These are phyloP conservation scores for Mythimna loreyi DNA, from an alignment of 2,888 invertebrate genomes.

Conservation along the genomic window DNA sequence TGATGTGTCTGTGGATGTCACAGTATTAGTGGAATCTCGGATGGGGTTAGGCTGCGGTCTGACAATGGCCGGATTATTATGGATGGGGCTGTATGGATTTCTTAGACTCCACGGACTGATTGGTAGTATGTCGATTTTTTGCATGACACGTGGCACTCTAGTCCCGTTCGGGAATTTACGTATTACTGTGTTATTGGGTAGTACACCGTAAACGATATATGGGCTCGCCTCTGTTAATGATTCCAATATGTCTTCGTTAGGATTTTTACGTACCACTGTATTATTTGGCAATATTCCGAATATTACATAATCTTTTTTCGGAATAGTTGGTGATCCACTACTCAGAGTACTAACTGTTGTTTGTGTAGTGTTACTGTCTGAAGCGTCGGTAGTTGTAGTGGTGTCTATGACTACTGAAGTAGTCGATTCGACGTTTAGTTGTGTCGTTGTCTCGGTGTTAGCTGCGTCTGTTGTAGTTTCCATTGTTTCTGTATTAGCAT, in stretches of 20 bases:
- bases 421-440: constrained; percentile 67
- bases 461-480: constrained; percentile 68
- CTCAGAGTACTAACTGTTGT: constrained; percentile 73
- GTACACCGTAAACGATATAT: constrained; percentile 94
- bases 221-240: constrained; percentile 93
- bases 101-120: constrained; percentile 91
- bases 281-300: constrained; percentile 95
- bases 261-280: constrained; percentile 94
- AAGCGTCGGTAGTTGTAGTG: constrained; percentile 64
- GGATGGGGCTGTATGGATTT: constrained; percentile 92
- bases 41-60: constrained; percentile 90
- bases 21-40: constrained; percentile 93
- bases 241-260: constrained; percentile 92
- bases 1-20: constrained; percentile 90
- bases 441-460: constrained; percentile 71
- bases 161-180: constrained; percentile 96
- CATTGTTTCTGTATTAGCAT: constrained; percentile 51
- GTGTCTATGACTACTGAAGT: constrained; percentile 65
- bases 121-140: constrained; percentile 91
- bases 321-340: constrained; percentile 77
- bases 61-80: constrained; percentile 90
- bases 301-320: constrained; percentile 93
- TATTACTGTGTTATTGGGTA: constrained; percentile 95
- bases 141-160: constrained; percentile 92
- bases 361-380: constrained; percentile 69